Conservation (phyloP, 2,797 vertebrate genomes). For the Molothrus aeneus region DNA sequence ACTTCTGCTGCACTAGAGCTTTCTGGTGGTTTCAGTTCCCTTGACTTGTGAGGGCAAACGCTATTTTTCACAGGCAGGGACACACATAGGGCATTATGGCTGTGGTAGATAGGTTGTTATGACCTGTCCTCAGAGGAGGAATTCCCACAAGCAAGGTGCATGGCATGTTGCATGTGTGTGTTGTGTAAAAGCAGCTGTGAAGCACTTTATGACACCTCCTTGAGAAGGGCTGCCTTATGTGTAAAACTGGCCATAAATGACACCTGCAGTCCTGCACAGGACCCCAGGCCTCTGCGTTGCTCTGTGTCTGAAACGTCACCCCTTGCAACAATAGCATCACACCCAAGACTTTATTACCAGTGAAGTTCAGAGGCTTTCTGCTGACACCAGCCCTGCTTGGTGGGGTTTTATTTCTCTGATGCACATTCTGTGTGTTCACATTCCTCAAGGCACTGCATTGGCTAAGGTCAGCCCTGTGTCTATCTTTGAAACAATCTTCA, state of each 20-base stretch:
- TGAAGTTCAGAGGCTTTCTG: background rate
- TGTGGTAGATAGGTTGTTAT: background rate
- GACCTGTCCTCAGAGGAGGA: background rate
- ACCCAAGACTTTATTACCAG: background rate
- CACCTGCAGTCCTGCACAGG: background rate
- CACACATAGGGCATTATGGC: background rate
- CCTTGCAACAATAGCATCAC: background rate
- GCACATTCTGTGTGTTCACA: fast-evolving
- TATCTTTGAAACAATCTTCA: background rate
- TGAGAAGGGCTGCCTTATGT: background rate
- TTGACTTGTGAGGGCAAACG: background rate
- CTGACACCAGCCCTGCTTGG: background rate
- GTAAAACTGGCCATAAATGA: background rate
- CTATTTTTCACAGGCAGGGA: background rate
- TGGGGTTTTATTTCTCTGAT: background rate
- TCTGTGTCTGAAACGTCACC: background rate
- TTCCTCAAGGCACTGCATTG: background rate
- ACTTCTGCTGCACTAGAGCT: background rate
- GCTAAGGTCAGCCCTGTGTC: background rate
- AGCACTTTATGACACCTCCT: background rate
- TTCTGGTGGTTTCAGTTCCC: background rate
- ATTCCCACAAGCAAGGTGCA: background rate
- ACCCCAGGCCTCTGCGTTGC: fast-evolving
- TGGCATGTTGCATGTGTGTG: fast-evolving
- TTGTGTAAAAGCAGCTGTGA: background rate